Evolutionary conservation across 1,140 invertebrate species (phyloP).

Genomic region (Dendroctonus ponderosae): DNA sequence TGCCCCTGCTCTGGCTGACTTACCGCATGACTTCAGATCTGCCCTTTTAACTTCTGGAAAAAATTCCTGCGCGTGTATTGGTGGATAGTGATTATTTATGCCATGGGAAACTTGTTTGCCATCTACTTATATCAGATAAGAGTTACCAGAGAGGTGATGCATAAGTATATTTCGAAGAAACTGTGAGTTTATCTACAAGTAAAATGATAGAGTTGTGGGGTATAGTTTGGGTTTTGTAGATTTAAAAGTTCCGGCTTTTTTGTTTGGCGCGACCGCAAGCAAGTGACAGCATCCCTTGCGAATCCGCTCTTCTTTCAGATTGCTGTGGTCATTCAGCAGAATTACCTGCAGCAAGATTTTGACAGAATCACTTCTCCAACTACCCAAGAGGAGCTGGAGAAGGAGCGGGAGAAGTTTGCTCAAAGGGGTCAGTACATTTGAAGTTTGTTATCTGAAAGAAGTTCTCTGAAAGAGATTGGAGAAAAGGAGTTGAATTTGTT

Average conservation of each 20-base stretch:
- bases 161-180: constrained; percentile 1
- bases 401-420: not conserved
- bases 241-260: constrained; percentile 1
- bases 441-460: not conserved
- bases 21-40: constrained; percentile 6
- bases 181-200: not conserved
- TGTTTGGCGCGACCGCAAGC: not conserved
- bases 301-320: constrained; percentile 26
- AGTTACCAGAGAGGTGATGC: constrained; percentile 1
- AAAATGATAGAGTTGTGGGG: not conserved
- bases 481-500: not conserved
- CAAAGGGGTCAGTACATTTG: not conserved
- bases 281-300: not conserved
- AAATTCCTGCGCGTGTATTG: constrained; percentile 24
- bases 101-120: constrained; percentile 22
- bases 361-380: constrained; percentile 17
- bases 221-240: not conserved
- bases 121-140: constrained; percentile 24
- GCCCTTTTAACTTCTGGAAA: constrained; percentile 19
- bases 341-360: constrained; percentile 21
- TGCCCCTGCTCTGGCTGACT: not conserved
- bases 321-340: constrained; percentile 18
- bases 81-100: constrained; percentile 26
- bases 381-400: constrained; percentile 2
- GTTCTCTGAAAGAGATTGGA: not conserved